phyloP scores from a whole-genome alignment of 2,888 invertebrate genomes.

The Alsophila aescularia region DNA sequence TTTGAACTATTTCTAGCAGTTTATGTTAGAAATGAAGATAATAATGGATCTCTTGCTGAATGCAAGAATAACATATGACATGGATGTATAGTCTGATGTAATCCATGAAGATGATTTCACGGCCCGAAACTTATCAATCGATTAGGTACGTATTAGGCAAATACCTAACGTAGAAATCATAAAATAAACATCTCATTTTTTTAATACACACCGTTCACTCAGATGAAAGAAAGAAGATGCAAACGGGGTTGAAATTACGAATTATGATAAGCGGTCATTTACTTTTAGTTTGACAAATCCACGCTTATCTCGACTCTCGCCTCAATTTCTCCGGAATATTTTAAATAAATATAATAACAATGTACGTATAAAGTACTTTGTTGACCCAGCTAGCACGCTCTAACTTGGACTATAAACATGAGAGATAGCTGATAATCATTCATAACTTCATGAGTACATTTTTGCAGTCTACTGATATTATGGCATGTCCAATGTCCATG shows the following conservation, averaged over 20 bases:
- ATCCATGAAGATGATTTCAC: no score
- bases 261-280: slow-evolving; percentile 33
- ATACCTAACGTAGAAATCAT: no score
- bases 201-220: no score
- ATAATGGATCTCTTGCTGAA: no score
- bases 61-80: no score
- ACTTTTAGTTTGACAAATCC: slow-evolving; percentile 9
- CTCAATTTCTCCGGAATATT: slow-evolving; percentile 2
- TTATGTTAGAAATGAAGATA: no score
- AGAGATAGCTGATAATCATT: slow-evolving; percentile 4
- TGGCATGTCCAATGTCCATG: no score
- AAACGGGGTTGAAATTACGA: slow-evolving; percentile 8
- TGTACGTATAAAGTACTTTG: neutral
- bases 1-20: no score
- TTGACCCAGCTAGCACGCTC: slow-evolving; percentile 19
- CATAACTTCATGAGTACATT: neutral
- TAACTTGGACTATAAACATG: slow-evolving; percentile 6
- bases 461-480: neutral
- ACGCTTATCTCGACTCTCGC: neutral
- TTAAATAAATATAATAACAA: neutral
- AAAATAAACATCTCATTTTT: no score
- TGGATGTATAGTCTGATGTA: no score
- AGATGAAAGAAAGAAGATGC: neutral
- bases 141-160: no score
- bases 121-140: no score